These are phyloP conservation scores for Hafferia zeledoni DNA, from an alignment of 2,797 vertebrate species.

Conservation along the genomic window DNA sequence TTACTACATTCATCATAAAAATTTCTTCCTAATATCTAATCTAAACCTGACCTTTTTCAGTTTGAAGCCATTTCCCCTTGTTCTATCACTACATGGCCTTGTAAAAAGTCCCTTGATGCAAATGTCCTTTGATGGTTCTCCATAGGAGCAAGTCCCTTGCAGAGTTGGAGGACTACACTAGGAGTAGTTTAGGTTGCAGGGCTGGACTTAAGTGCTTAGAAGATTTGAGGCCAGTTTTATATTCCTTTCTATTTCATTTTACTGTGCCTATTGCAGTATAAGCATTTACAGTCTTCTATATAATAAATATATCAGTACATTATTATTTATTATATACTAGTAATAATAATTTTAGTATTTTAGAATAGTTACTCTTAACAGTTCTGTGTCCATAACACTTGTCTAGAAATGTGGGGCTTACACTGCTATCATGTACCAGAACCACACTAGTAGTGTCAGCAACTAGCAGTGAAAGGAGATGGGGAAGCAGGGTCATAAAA, in stretches of 20 bases:
- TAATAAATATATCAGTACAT: no score
- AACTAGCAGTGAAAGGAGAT: background rate
- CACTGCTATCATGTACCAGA: rapidly evolving
- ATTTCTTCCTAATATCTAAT: background rate
- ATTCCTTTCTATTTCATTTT: background rate
- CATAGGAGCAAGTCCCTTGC: background rate
- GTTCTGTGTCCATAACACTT: background rate
- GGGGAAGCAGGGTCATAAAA: background rate
- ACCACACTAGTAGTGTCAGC: background rate
- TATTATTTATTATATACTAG: background rate
- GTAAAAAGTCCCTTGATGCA: background rate
- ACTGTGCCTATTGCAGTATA: background rate
- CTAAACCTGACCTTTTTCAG: background rate
- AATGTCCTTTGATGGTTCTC: background rate
- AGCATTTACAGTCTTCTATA: background rate
- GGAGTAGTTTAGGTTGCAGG: background rate
- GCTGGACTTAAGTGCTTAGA: background rate
- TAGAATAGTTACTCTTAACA: background rate
- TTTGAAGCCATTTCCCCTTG: background rate
- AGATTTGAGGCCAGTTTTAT: background rate
- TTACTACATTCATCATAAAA: background rate
- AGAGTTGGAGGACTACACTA: background rate
- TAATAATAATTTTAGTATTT: background rate
- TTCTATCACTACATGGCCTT: background rate
- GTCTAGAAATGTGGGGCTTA: background rate